Percentiles rank a stretch among this genome's conserved stretches.
Conservation (phyloP, 2,797 vertebrate species). For the Chrosomus eos region DNA sequence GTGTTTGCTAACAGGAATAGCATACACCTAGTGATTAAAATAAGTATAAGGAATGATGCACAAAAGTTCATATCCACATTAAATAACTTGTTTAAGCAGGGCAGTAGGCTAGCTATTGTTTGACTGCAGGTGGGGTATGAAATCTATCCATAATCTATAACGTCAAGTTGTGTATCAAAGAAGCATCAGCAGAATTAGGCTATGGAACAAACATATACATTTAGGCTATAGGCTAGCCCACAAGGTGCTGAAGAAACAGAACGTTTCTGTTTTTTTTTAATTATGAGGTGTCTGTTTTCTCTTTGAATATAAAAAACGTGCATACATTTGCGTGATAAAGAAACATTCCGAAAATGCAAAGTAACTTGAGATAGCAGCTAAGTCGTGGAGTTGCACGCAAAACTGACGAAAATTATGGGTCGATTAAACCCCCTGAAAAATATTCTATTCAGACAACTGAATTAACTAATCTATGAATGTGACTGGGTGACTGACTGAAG, state of each 20-base stretch:
- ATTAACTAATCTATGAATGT: not conserved
- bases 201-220: not conserved
- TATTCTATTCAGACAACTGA: not conserved
- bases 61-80: not conserved
- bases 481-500: not conserved
- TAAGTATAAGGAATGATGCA: not conserved
- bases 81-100: not conserved
- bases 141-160: not conserved
- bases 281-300: not conserved
- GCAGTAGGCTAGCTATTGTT: not conserved
- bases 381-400: not conserved
- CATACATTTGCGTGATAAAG: not conserved
- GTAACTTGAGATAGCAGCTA: not conserved
- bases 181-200: not conserved
- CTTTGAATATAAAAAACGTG: not conserved
- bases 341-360: not conserved
- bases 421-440: not conserved
- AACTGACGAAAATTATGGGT: not conserved
- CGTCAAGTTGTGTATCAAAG: not conserved
- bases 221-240: too few species aligned
- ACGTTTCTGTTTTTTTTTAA: not conserved
- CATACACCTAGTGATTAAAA: not conserved
- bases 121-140: not conserved
- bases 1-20: not conserved
- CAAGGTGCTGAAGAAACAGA: not conserved